Evolutionary conservation across 2,888 invertebrate genomes (phyloP), one percentile per base, ranked within the genome.

Genomic region (Chalcosyrphus nemorum): DNA sequence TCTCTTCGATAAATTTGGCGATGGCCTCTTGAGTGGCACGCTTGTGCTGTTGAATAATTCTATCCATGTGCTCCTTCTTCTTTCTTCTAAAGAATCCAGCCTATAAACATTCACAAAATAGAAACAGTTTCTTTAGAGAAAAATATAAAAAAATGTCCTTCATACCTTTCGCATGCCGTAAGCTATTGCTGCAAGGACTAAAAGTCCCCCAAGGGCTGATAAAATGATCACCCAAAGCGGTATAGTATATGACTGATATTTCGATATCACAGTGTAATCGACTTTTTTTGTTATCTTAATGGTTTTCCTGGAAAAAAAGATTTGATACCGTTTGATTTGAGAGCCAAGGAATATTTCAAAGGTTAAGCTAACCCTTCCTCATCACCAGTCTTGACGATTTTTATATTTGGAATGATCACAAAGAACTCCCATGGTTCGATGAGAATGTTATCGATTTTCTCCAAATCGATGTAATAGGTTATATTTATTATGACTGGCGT

Each of bases 21-120:
- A 38, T 88, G 1, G 88, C 87, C 70, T 90, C 91, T 6, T 84
- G 85, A 81, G 84, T 38, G 80, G 86, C 88, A 86, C 88, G 86
- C 82, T 88, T 86, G 71, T 87, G 88, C 71, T 90, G 89, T 17
- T 89, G 87, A 24, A 89, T 88, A 75, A 93, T 87, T 63, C 91
- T 90, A 78, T 92, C 90, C 86, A 93, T 88, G 87, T 93, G 92
- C 52, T 92, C 92, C 87, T 92, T 92, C 71, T 89, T 92, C 15
- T 89, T 87, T 50, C 93, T 90, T 68, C 92, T 91, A 85, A 93
- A 93, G 90, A 93, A 93, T 61, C 93, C 93, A 80, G 89, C 86
- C 92, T 92, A 81, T 65, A 89, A 88, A 5, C 56, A 7, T 13
- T 15, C 15, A 19, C 0, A 38, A 3, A 38, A 38, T n/a, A 24